Evolutionary conservation across 2,888 invertebrate species (phyloP).

Genomic region (Latrodectus hesperus): DNA sequence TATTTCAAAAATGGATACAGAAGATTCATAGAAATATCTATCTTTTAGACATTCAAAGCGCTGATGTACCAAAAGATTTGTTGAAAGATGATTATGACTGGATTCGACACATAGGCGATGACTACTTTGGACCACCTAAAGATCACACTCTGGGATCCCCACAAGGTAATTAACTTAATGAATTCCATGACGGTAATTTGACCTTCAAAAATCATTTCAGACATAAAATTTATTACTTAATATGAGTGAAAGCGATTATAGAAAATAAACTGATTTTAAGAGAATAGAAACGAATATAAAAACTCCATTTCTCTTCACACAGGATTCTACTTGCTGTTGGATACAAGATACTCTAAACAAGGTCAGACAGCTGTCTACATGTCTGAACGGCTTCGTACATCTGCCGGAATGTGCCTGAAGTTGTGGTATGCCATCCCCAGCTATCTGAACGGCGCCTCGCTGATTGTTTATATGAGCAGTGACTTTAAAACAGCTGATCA

Average conservation of each 20-base stretch:
- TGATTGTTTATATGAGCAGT: constrained; percentile 31
- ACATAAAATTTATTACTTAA: too few relatives aligned
- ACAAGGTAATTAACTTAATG: constrained; percentile 42
- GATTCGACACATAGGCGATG: constrained; percentile 55
- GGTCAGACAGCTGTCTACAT: constrained; percentile 61
- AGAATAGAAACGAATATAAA: too few relatives aligned
- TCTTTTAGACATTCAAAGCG: constrained; percentile 22
- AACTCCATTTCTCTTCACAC: not conserved
- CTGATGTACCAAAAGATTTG: constrained; percentile 42
- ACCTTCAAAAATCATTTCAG: too few relatives aligned
- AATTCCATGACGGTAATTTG: not conserved
- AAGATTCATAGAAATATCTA: too few relatives aligned
- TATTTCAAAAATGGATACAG: too few relatives aligned
- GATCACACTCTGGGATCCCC: constrained; percentile 58
- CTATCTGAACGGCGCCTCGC: constrained; percentile 30
- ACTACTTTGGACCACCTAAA: constrained; percentile 55
- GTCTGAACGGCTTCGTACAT: constrained; percentile 54
- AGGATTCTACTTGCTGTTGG: constrained; percentile 61
- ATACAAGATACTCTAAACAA: constrained; percentile 15
- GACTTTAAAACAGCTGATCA: constrained; percentile 47
- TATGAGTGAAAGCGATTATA: too few relatives aligned
- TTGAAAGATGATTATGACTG: constrained; percentile 64
- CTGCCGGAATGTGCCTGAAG: constrained; percentile 48
- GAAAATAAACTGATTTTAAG: too few relatives aligned
- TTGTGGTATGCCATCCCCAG: constrained; percentile 50